These are phyloP conservation scores for Polyergus mexicanus DNA, from an alignment of 1,140 invertebrate species.

Conservation along the genomic window DNA sequence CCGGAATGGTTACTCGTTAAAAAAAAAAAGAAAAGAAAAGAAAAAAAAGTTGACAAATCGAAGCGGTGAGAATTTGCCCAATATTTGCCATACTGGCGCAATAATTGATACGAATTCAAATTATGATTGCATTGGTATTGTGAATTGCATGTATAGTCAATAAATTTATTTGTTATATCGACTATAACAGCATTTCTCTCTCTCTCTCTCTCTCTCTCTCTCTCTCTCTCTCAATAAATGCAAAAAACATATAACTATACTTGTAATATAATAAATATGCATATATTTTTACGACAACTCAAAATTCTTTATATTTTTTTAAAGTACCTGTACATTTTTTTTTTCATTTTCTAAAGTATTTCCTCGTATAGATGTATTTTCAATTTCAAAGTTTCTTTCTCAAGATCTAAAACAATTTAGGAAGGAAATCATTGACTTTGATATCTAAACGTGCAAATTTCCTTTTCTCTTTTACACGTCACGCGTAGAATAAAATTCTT, in stretches of 20 bases:
- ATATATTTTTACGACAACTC: neutral
- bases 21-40: slow-evolving; percentile 18
- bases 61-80: slow-evolving; percentile 17
- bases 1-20: slow-evolving; percentile 22
- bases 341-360: neutral
- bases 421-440: neutral
- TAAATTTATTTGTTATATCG: slow-evolving; percentile 37
- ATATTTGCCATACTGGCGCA: slow-evolving; percentile 24
- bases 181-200: neutral
- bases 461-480: neutral
- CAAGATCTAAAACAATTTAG: neutral
- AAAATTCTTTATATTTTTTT: neutral
- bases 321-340: neutral
- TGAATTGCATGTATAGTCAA: neutral
- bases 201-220: too few relatives aligned
- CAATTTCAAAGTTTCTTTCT: neutral
- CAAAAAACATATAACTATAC: neutral
- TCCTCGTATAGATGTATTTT: neutral
- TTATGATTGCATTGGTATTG: slow-evolving; percentile 21
- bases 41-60: slow-evolving; percentile 38
- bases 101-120: neutral
- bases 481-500: neutral
- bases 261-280: neutral
- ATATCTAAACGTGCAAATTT: neutral
- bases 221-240: slow-evolving; percentile 3